Conservation (phyloP, 1,140 invertebrate genomes). For the Drosophila nikananu region DNA sequence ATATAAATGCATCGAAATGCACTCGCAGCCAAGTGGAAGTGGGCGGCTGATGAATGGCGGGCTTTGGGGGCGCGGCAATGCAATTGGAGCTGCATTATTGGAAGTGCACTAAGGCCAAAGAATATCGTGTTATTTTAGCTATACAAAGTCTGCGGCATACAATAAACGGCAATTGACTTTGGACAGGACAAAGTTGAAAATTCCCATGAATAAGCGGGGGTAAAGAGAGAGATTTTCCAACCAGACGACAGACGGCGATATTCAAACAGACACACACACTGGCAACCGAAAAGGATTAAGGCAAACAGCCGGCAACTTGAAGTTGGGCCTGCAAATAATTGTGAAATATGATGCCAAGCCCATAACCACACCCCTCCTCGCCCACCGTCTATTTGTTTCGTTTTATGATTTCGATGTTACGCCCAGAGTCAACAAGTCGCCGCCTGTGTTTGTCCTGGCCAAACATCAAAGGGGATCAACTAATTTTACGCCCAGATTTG, state of each 20-base stretch:
- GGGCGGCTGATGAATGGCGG: constrained; percentile 5
- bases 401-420: constrained; percentile 59
- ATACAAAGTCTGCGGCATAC: constrained; percentile 83
- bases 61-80: constrained; percentile 5
- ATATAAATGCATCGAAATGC: constrained; percentile 80
- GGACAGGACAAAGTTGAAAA: constrained; percentile 50
- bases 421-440: constrained; percentile 58
- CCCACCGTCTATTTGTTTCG: constrained; percentile 39
- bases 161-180: constrained; percentile 81
- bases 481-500: constrained; percentile 72
- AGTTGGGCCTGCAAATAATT: constrained; percentile 62
- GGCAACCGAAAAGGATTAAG: constrained; percentile 37
- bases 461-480: constrained; percentile 68
- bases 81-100: constrained; percentile 50
- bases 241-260: constrained; percentile 23
- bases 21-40: constrained; percentile 50
- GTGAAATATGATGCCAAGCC: constrained; percentile 64
- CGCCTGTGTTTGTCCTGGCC: constrained; percentile 52
- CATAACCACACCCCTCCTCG: neutral
- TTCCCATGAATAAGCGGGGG: constrained; percentile 4
- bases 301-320: constrained; percentile 57
- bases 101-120: constrained; percentile 48
- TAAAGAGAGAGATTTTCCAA: constrained; percentile 5
- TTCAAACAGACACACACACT: constrained; percentile 36
- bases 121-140: constrained; percentile 82